Evolutionary conservation across 2,113 vertebrate species (phyloP).

Genomic region (Acrocephalus kingi): DNA sequence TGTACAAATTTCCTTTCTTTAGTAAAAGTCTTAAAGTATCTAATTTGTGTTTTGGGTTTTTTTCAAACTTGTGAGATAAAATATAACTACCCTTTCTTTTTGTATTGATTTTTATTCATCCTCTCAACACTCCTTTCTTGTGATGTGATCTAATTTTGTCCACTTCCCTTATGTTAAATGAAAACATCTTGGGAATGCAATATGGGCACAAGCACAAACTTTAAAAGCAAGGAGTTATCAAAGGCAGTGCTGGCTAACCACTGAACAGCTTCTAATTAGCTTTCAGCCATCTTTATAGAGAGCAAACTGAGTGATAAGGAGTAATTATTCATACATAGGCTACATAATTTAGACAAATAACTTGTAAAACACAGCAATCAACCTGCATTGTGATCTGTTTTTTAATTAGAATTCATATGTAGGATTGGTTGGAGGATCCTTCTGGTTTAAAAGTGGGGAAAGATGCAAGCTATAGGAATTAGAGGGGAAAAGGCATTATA

Average conservation of each 20-base stretch:
- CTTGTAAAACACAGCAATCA: slow-evolving; percentile 28
- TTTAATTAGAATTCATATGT: slow-evolving; percentile 21
- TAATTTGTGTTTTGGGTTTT: background rate
- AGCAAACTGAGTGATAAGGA: slow-evolving; percentile 24
- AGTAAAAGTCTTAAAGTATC: background rate
- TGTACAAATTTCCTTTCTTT: background rate
- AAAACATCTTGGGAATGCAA: slow-evolving; percentile 54
- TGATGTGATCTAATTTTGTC: slow-evolving; percentile 15
- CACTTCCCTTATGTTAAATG: background rate
- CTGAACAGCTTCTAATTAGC: slow-evolving; percentile 55
- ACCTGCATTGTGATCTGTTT: background rate
- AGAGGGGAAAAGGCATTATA: background rate
- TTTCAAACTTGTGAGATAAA: background rate
- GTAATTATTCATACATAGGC: slow-evolving; percentile 28
- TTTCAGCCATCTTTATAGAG: slow-evolving; percentile 36
- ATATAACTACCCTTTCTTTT: background rate
- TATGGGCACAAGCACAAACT: background rate
- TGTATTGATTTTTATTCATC: background rate
- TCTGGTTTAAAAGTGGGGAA: background rate
- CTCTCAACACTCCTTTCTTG: background rate
- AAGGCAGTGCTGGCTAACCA: slow-evolving; percentile 22
- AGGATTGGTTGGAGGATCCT: background rate
- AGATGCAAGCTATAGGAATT: background rate
- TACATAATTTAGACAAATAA: slow-evolving; percentile 50
- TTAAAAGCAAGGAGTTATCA: slow-evolving; percentile 54